These are phyloP conservation scores for Drosophila atroscutellata DNA, from an alignment of 2,888 invertebrate genomes.

Conservation along the genomic window DNA sequence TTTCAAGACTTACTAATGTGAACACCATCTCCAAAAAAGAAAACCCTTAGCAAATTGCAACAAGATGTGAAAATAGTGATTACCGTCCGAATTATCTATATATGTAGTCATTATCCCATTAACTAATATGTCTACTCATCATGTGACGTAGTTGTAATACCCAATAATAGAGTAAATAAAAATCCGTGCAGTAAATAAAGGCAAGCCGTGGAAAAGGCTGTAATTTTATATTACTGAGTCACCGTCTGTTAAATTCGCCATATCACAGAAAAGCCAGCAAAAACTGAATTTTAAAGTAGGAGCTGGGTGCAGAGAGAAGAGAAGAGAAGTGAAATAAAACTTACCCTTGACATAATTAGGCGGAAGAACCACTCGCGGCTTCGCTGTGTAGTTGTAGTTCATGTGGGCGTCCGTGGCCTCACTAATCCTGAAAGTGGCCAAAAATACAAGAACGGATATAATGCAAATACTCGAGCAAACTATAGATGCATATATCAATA, in stretches of 20 bases:
- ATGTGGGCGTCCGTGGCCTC: constrained; percentile 85
- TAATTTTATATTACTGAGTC: constrained; percentile 40
- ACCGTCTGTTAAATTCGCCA: constrained; percentile 16
- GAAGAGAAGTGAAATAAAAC: constrained; percentile 29
- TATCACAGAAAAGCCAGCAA: constrained; percentile 5
- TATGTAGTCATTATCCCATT: not conserved
- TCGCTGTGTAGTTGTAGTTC: constrained; percentile 88
- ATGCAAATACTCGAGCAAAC: constrained; percentile 10
- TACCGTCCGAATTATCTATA: not conserved
- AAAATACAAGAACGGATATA: constrained; percentile 48
- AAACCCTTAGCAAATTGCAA: not conserved
- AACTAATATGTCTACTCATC: not conserved
- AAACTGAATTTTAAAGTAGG: constrained; percentile 5
- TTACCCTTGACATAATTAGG: constrained; percentile 92
- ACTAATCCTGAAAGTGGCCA: constrained; percentile 81
- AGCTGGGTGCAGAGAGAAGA: constrained; percentile 9
- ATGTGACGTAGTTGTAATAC: not conserved
- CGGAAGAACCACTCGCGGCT: constrained; percentile 89
- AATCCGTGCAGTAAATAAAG: constrained; percentile 40
- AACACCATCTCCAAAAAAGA: not conserved
- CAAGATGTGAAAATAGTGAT: not conserved
- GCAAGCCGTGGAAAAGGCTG: constrained; percentile 19
- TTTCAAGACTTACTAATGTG: not conserved
- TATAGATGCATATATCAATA: not conserved
- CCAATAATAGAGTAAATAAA: not conserved